phyloP scores from a whole-genome alignment of 2,113 vertebrate species.

The Stigmatopora argus region DNA sequence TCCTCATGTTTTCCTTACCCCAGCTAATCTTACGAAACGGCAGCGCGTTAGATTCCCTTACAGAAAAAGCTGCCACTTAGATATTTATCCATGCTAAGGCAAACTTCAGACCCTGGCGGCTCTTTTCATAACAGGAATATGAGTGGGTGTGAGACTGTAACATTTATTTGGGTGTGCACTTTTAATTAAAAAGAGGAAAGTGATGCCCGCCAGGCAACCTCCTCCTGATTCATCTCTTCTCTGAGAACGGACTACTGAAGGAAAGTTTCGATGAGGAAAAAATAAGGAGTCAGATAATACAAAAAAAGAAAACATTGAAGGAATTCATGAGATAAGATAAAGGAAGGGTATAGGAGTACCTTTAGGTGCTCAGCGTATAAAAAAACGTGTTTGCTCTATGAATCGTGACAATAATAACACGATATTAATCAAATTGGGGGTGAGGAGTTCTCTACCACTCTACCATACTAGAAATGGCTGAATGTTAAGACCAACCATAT shows the following conservation, averaged over 20 bases:
- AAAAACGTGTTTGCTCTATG: slow-evolving; percentile 56
- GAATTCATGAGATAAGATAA: slow-evolving; percentile 10
- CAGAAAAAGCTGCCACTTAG: slow-evolving; percentile 68
- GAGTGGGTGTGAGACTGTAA: slow-evolving; percentile 47
- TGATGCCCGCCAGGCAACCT: slow-evolving; percentile 39
- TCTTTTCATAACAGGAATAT: slow-evolving; percentile 42
- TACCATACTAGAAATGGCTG: too few relatives aligned
- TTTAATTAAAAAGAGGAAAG: slow-evolving; percentile 74
- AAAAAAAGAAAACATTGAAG: slow-evolving; percentile 5
- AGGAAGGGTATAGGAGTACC: slow-evolving; percentile 10
- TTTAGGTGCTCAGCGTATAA: slow-evolving; percentile 44
- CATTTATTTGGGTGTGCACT: slow-evolving; percentile 65
- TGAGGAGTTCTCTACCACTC: background rate
- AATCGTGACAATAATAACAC: slow-evolving; percentile 15
- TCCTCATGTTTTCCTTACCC: slow-evolving; percentile 67
- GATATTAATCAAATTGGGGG: background rate
- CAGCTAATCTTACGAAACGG: slow-evolving; percentile 68
- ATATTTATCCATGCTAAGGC: slow-evolving; percentile 69
- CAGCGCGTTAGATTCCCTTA: slow-evolving; percentile 66
- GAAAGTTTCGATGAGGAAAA: slow-evolving; percentile 5
- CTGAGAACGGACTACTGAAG: slow-evolving; percentile 13
- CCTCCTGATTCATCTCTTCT: slow-evolving; percentile 24
- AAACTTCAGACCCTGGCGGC: slow-evolving; percentile 62
- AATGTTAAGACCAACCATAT: too few relatives aligned
- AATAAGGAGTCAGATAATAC: slow-evolving; percentile 11